These are phyloP conservation scores for Chydorus sphaericus DNA, from an alignment of 2,888 invertebrate genomes.

Conservation along the genomic window DNA sequence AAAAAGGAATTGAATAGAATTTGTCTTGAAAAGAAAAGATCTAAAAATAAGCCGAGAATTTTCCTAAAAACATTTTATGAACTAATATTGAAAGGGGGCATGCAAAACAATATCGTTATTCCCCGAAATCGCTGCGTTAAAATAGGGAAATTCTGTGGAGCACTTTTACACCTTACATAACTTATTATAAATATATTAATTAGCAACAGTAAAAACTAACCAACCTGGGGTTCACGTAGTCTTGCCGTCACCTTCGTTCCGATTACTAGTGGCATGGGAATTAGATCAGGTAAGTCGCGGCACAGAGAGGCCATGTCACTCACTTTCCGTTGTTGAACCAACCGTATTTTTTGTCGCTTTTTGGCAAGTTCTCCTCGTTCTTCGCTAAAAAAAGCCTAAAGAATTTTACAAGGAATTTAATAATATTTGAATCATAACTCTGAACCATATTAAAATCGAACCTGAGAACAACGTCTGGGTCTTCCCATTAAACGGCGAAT, in stretches of 20 bases:
- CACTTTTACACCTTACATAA: too few species aligned
- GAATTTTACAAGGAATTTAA: neutral
- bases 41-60: too few species aligned
- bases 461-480: constrained; percentile 78
- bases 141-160: too few species aligned
- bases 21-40: too few species aligned
- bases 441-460: constrained; percentile 15
- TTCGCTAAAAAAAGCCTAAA: constrained; percentile 76
- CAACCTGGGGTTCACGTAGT: constrained; percentile 14
- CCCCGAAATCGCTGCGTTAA: too few species aligned
- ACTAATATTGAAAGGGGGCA: too few species aligned
- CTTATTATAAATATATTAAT: too few species aligned
- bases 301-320: constrained; percentile 51
- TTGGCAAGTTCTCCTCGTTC: constrained; percentile 79
- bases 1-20: neutral
- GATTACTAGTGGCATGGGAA: constrained; percentile 84
- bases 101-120: too few species aligned
- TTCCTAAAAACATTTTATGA: too few species aligned
- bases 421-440: neutral
- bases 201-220: too few species aligned
- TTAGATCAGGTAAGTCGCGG: constrained; percentile 87
- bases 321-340: constrained; percentile 75
- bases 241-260: constrained; percentile 60
- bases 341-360: constrained; percentile 78
- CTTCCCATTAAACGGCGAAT: constrained; percentile 93